These are phyloP conservation scores for Girardinus metallicus DNA, from an alignment of 2,797 vertebrate genomes.

Conservation along the genomic window DNA sequence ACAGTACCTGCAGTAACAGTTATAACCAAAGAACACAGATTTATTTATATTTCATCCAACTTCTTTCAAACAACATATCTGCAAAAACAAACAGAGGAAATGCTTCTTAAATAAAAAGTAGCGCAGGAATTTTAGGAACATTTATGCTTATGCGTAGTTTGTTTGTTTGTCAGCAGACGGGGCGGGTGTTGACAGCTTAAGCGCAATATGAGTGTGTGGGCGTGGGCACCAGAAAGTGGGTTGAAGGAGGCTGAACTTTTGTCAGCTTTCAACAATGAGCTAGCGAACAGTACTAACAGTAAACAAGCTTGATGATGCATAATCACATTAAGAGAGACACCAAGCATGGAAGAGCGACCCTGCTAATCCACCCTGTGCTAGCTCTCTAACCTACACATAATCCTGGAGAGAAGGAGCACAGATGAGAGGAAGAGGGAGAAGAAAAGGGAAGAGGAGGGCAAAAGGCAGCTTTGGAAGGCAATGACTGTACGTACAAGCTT, in stretches of 20 bases:
- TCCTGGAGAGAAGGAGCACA: slow-evolving; percentile 78
- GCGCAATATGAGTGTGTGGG: slow-evolving; percentile 69
- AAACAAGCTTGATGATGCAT: slow-evolving; percentile 94
- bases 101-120: slow-evolving; percentile 13
- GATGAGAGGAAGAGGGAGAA: slow-evolving; percentile 59
- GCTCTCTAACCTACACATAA: slow-evolving; percentile 89
- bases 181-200: slow-evolving; percentile 59
- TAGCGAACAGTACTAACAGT: slow-evolving; percentile 86
- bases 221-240: slow-evolving; percentile 71
- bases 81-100: neutral
- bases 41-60: neutral
- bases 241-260: slow-evolving; percentile 86
- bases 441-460: slow-evolving; percentile 69
- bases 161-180: slow-evolving; percentile 49
- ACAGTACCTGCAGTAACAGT: neutral
- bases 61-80: neutral
- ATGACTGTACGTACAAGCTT: slow-evolving; percentile 82
- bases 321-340: slow-evolving; percentile 91
- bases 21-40: neutral
- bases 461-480: slow-evolving; percentile 86
- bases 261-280: slow-evolving; percentile 84
- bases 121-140: neutral
- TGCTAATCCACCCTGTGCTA: slow-evolving; percentile 83
- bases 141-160: slow-evolving; percentile 30
- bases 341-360: slow-evolving; percentile 85